These are phyloP conservation scores for Ptiloglossa arizonensis DNA, from an alignment of 1,140 invertebrate species.

Conservation along the genomic window DNA sequence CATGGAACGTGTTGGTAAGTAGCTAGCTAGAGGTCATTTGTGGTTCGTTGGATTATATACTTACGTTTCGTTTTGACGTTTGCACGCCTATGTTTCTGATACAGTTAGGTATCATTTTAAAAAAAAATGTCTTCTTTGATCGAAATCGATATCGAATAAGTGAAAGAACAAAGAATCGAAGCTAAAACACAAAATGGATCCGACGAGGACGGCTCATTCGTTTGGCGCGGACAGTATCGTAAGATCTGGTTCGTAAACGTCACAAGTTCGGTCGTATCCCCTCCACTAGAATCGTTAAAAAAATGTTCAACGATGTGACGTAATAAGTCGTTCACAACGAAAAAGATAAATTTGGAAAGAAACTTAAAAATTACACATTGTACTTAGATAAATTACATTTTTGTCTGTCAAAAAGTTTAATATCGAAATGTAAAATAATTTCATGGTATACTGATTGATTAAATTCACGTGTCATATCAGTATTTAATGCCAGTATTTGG, in stretches of 20 bases:
- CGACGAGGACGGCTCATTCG: conserved; percentile 19
- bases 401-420: no score
- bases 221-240: conserved; percentile 48
- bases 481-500: neutral
- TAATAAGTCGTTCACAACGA: neutral
- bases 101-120: conserved; percentile 76
- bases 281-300: conserved; percentile 7
- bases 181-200: conserved; percentile 19
- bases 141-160: neutral
- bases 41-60: conserved; percentile 57
- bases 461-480: neutral
- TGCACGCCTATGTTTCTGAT: conserved; percentile 68
- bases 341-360: neutral
- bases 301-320: conserved; percentile 24
- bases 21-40: conserved; percentile 72
- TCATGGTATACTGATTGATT: neutral
- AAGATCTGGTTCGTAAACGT: conserved; percentile 39
- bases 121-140: neutral
- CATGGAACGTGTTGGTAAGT: conserved; percentile 40
- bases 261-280: conserved; percentile 32
- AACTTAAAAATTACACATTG: neutral
- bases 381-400: neutral
- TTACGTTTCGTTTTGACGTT: conserved; percentile 76
- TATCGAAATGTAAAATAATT: neutral
- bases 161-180: neutral